phyloP scores from a whole-genome alignment of 2,113 vertebrate species.

The Gobio gobio region DNA sequence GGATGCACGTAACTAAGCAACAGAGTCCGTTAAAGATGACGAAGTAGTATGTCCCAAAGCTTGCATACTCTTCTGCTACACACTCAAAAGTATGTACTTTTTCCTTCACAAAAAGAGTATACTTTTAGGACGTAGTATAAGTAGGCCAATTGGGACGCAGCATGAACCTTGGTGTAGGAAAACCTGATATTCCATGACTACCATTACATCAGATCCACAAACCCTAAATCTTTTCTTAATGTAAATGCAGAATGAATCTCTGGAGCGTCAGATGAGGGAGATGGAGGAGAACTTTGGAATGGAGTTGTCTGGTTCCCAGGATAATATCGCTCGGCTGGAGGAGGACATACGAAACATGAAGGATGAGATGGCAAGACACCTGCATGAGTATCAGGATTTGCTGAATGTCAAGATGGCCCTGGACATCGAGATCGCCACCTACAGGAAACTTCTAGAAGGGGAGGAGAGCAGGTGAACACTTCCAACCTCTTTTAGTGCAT shows the following conservation, averaged over 20 bases:
- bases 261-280: slow-evolving; percentile 94
- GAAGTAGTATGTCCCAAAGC: too few relatives aligned
- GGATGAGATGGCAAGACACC: slow-evolving; percentile 96
- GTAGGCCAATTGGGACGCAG: too few relatives aligned
- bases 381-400: slow-evolving; percentile 94
- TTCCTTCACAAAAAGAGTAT: too few relatives aligned
- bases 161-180: too few relatives aligned
- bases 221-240: background rate
- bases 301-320: slow-evolving; percentile 88
- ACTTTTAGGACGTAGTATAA: too few relatives aligned
- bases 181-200: too few relatives aligned
- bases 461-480: slow-evolving; percentile 88
- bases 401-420: slow-evolving; percentile 73
- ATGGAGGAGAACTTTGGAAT: slow-evolving; percentile 90
- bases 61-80: too few relatives aligned
- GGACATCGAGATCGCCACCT: slow-evolving; percentile 67
- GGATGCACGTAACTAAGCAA: too few relatives aligned
- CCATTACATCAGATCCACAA: background rate
- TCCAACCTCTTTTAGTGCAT: background rate
- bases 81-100: too few relatives aligned
- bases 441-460: slow-evolving; percentile 96
- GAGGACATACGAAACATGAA: slow-evolving; percentile 96
- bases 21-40: too few relatives aligned
- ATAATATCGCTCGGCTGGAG: slow-evolving; percentile 88
- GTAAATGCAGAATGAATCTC: slow-evolving; percentile 86